Conservation (phyloP, 2,113 vertebrate genomes). For the Antechinus flavipes region DNA sequence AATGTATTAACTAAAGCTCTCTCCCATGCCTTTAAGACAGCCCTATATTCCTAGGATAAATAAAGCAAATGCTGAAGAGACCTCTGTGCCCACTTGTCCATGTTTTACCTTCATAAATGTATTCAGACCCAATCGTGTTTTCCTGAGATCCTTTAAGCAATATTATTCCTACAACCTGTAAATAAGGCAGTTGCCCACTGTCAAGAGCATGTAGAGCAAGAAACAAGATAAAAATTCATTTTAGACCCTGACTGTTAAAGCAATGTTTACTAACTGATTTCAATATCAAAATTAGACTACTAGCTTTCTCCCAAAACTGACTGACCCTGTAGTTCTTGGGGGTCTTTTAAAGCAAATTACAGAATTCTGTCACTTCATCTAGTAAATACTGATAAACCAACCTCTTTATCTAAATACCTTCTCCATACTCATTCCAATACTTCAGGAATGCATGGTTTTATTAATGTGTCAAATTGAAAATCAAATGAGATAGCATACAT, state of each 20-base stretch:
- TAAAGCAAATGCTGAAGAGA: background rate
- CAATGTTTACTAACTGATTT: background rate
- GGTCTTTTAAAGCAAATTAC: background rate
- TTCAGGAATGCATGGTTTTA: background rate
- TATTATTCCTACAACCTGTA: background rate
- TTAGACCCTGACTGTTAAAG: background rate
- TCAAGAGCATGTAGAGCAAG: background rate
- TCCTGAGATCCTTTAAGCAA: background rate
- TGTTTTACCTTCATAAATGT: background rate
- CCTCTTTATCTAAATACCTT: background rate
- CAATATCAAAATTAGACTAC: background rate
- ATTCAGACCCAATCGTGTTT: background rate
- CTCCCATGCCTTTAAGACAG: background rate
- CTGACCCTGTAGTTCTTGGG: background rate
- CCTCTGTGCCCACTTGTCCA: background rate
- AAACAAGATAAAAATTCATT: background rate
- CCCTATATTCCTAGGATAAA: background rate
- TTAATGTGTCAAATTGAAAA: background rate
- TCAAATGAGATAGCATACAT: background rate
- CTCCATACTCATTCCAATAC: background rate
- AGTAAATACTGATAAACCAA: background rate
- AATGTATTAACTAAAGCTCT: background rate
- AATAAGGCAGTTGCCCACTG: background rate
- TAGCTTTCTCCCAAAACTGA: background rate
- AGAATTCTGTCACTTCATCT: background rate